Base-by-base conservation (phyloP, 1,140 invertebrate genomes). In the Pseudomyrmex pallidus region DNA sequence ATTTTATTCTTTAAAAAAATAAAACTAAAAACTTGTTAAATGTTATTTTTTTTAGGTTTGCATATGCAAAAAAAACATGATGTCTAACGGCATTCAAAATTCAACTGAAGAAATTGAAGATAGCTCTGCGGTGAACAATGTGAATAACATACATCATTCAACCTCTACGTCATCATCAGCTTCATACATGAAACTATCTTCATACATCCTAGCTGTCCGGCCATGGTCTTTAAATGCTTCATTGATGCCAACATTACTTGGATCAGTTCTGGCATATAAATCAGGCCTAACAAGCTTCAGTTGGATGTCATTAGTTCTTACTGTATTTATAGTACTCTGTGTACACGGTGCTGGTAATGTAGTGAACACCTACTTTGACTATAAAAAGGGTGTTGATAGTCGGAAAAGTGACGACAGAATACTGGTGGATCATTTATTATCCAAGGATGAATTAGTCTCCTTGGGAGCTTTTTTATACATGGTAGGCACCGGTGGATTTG, bases 341-440 rank as follows among this genome's bases (percentile, higher is more conserved):
- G 98, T 99, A 2, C 98, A 99, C 93, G 98, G 98, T 66, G 98
- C 98, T 74, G 98, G 98, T 54, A 99, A 99, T 94, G 96, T 99
- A n/a, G 98, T 99, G 1, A 99, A 99, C 92, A 99, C 98, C 0
- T 99, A 99, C 93, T 99, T 97, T 92, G 98, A 99, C 94, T 99
- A 98, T 92, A 96, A 98, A 8, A 98, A 98, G 94, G 98, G 98
- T 48, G 98, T 99, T 59, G 98, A 99, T 91, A 97, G 97, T 91
- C 96, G 97, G 72, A 98, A 98, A 94, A 98, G 97, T 89, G 98
- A 99, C 90, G 98, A 99, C 92, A 96, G 98, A 90, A 99, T 98
- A 85, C 94, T 99, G 68, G 98, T 99, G 10, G 98, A 99, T 95
- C 96, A 98, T 87, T 96, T 99, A 87, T 95, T 99, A 64, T 96